Evolutionary conservation across 1,140 invertebrate genomes (phyloP), one percentile per base, ranked within the genome.

Genomic region (Drosophila pachea): DNA sequence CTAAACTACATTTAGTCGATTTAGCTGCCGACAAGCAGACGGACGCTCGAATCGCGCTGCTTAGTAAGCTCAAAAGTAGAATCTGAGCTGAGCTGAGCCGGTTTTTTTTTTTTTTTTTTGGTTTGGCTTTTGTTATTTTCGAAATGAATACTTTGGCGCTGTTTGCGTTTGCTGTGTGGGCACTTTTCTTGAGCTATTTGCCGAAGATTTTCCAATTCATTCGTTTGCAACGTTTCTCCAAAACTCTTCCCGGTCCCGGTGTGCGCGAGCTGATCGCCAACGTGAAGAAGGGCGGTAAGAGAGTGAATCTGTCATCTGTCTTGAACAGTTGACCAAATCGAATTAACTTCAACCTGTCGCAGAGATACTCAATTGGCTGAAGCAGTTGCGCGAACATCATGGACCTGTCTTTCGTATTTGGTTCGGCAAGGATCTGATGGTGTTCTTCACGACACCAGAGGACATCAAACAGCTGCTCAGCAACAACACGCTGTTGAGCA

Each of bases 401-500:
- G 88, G 88, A 4, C 40, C 86, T 0, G 77, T 77, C 0, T 89
- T 89, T 67, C 82, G 88, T 31, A 88, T 89, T 32, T 89, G 88
- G 88, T 77, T 89, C 31, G 88, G 88, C 56, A 88, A 86, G 65
- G 86, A 89, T 68, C 65, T 89, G 2, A 74, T 78, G 66, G 74
- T 89, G 5, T 82, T 88, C 68, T 86, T 89, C 33, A 76, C 73
- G 0, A 66, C 86, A 14, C 86, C 88, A 2, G 88, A 89, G 42
- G 82, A 89, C 53, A 76, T 88, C 33, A 84, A 75, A 81, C 87
- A 42, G 92, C 92, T 86, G 88, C 92, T 77, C 90, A 92, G 52
- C 89, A 93, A 68, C 94, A 96, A 90, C 89, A 92, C 50, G 50
- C 69, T 32, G 88, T 92, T 70, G 92, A 93, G 77, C 70, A 90